Evolutionary conservation across 2,113 vertebrate genomes (phyloP).

Genomic region (Varanus komodoensis): DNA sequence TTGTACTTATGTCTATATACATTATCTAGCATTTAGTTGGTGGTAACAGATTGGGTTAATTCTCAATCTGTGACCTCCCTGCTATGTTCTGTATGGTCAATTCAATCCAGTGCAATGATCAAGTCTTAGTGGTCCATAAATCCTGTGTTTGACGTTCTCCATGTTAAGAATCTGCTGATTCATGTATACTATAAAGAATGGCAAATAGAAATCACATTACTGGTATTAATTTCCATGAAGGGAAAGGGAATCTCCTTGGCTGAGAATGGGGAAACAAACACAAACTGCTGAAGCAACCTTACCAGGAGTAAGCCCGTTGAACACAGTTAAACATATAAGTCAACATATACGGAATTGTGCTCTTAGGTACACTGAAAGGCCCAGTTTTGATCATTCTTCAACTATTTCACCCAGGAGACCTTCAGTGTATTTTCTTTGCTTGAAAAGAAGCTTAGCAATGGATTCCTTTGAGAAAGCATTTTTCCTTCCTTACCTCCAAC

Average conservation of each 20-base stretch:
- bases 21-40: not conserved
- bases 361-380: conserved; percentile 4
- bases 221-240: not conserved
- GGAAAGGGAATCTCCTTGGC: conserved; percentile 12
- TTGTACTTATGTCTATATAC: not conserved
- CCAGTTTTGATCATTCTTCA: not conserved
- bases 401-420: not conserved
- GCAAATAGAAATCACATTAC: not conserved
- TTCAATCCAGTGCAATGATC: not conserved
- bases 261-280: not conserved
- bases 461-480: not conserved
- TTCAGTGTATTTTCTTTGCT: not conserved
- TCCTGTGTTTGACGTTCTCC: not conserved
- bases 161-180: not conserved
- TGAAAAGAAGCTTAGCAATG: not conserved
- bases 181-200: not conserved
- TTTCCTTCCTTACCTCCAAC: not conserved
- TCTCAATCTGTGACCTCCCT: not conserved
- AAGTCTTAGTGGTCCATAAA: not conserved
- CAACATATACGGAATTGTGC: not conserved
- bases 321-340: not conserved
- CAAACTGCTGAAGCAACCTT: not conserved
- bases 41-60: not conserved
- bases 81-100: not conserved
- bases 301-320: not conserved